Evolutionary conservation across 2,113 vertebrate species (phyloP).

Genomic region (Brienomyrus longianalis): DNA sequence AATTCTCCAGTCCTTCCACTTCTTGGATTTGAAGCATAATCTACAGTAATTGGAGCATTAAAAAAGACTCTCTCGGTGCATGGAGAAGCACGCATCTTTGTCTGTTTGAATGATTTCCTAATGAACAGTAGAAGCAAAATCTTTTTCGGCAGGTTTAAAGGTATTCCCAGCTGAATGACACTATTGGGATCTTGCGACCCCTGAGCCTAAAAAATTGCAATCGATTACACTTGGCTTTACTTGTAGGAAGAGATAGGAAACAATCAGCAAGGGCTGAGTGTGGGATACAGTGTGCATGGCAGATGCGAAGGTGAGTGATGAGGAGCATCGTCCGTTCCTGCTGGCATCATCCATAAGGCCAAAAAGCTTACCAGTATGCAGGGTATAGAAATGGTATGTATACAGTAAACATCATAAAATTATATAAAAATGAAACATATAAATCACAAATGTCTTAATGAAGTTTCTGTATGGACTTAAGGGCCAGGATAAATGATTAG

Average conservation of each 20-base stretch:
- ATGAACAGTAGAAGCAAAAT: neutral
- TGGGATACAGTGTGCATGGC: neutral
- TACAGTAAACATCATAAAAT: neutral
- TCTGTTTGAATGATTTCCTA: neutral
- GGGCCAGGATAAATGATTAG: neutral
- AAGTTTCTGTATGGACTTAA: neutral
- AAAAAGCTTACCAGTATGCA: neutral
- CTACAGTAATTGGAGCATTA: neutral
- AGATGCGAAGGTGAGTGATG: neutral
- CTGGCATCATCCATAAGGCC: neutral
- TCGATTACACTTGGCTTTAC: neutral
- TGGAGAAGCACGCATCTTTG: neutral
- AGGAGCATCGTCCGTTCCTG: neutral
- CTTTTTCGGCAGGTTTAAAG: neutral
- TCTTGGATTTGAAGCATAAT: neutral
- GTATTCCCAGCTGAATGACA: neutral
- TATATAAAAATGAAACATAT: neutral
- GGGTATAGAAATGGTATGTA: neutral
- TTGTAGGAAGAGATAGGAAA: neutral
- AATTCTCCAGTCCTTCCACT: neutral
- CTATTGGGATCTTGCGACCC: neutral
- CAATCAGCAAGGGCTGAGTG: neutral
- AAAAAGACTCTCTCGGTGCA: neutral
- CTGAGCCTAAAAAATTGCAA: neutral
- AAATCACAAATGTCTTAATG: neutral